Percentiles rank a stretch among this genome's conserved stretches.
phyloP scores from a whole-genome alignment of 2,888 invertebrate genomes.

The Monopis laevigella region DNA sequence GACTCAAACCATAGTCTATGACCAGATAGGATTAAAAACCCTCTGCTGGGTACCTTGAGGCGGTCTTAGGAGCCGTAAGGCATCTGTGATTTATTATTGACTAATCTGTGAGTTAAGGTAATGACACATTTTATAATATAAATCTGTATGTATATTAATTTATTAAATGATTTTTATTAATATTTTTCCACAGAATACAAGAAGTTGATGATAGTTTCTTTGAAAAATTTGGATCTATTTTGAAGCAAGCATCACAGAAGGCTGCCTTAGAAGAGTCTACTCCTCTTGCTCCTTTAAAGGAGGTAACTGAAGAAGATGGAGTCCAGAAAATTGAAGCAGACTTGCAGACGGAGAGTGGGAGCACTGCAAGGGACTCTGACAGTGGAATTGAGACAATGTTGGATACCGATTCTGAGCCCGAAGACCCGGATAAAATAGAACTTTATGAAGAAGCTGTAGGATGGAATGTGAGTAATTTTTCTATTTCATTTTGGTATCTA shows the following conservation, averaged over 20 bases:
- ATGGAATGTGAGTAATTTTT: conserved; percentile 75
- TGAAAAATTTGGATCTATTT: conserved; percentile 80
- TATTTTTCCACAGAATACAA: conserved; percentile 81
- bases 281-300: conserved; percentile 61
- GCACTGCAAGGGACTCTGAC: conserved; percentile 48
- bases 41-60: too few species aligned
- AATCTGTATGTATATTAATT: background rate
- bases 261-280: conserved; percentile 66
- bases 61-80: too few species aligned
- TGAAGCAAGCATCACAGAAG: conserved; percentile 71
- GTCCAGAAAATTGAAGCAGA: conserved; percentile 43
- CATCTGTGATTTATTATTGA: too few species aligned
- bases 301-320: conserved; percentile 45
- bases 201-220: conserved; percentile 86
- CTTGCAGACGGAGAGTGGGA: conserved; percentile 41
- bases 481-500: too few species aligned
- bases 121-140: background rate
- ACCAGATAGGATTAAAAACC: too few species aligned
- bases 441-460: conserved; percentile 72
- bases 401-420: conserved; percentile 73
- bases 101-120: too few species aligned
- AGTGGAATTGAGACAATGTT: conserved; percentile 66
- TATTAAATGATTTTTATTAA: background rate
- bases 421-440: conserved; percentile 70
- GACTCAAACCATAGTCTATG: too few species aligned